phyloP scores from a whole-genome alignment of 2,797 vertebrate genomes.

The Petrocephalus schoutedeni region DNA sequence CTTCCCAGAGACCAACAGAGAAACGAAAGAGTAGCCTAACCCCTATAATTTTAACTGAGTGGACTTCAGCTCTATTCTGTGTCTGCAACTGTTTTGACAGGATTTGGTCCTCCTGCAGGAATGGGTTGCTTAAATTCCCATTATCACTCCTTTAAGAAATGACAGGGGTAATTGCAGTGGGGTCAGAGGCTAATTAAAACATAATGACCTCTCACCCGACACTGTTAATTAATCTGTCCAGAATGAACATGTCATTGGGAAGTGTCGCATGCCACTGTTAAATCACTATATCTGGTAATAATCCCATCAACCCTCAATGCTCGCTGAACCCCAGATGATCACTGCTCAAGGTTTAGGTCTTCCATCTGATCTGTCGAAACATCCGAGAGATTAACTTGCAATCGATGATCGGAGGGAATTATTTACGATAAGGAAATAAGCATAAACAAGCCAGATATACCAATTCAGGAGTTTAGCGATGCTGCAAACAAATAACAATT shows the following conservation, averaged over 20 bases:
- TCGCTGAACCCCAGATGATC: constrained; percentile 52
- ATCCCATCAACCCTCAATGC: constrained; percentile 28
- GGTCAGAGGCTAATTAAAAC: constrained; percentile 78
- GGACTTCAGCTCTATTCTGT: neutral
- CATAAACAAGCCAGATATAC: neutral
- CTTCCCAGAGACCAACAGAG: neutral
- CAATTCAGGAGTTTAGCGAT: neutral
- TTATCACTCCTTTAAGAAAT: constrained; percentile 51
- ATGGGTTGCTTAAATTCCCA: constrained; percentile 51
- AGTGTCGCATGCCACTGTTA: constrained; percentile 51
- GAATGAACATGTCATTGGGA: constrained; percentile 50
- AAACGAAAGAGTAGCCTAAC: neutral
- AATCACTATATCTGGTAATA: constrained; percentile 56
- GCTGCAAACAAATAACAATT: neutral
- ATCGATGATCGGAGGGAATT: constrained; percentile 58
- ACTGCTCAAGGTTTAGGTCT: constrained; percentile 47
- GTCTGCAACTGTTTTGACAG: neutral
- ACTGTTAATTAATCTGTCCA: constrained; percentile 76
- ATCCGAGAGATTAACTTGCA: constrained; percentile 65
- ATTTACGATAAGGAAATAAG: constrained; percentile 35
- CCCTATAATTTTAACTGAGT: neutral
- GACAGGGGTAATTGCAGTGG: constrained; percentile 59
- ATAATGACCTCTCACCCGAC: constrained; percentile 59
- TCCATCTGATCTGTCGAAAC: constrained; percentile 49
- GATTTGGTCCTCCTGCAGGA: constrained; percentile 3